These are phyloP conservation scores for Saccopteryx leptura DNA, from an alignment of 2,113 vertebrate genomes.

Conservation along the genomic window DNA sequence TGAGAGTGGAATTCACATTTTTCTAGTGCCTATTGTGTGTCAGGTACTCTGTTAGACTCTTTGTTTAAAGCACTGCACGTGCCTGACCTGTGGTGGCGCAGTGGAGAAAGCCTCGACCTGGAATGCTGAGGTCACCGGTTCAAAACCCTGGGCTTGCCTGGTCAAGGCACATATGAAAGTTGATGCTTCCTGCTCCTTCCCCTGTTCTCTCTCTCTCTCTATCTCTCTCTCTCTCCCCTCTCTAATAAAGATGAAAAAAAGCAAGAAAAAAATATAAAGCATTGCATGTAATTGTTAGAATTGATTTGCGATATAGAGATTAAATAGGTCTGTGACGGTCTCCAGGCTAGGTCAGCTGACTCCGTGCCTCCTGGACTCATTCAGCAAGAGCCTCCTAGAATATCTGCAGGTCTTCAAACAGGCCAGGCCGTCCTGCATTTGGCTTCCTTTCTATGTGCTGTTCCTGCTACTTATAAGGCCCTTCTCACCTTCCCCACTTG, in stretches of 20 bases:
- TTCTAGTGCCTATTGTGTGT: neutral
- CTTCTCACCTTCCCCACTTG: neutral
- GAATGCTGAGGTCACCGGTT: too few species aligned
- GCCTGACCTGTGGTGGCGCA: too few species aligned
- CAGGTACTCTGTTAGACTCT: neutral
- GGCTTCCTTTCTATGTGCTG: neutral
- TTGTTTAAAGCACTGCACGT: neutral
- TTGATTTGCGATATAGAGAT: neutral
- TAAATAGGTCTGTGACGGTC: neutral
- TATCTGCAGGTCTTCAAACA: neutral
- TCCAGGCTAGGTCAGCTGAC: neutral
- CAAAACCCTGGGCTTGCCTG: too few species aligned
- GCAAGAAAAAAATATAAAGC: too few species aligned
- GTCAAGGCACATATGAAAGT: too few species aligned
- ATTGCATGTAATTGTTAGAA: neutral
- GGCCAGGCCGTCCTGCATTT: rapidly evolving
- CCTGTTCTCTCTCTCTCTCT: too few species aligned
- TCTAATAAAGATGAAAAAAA: too few species aligned
- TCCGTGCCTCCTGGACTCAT: neutral
- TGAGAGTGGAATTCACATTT: neutral
- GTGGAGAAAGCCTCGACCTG: too few species aligned
- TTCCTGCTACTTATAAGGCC: neutral
- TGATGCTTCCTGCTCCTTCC: too few species aligned
- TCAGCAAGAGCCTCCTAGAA: neutral
- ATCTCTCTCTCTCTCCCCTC: too few species aligned